Evolutionary conservation across 1,140 invertebrate genomes (phyloP).

Genomic region (Lysiphlebus fabarum): DNA sequence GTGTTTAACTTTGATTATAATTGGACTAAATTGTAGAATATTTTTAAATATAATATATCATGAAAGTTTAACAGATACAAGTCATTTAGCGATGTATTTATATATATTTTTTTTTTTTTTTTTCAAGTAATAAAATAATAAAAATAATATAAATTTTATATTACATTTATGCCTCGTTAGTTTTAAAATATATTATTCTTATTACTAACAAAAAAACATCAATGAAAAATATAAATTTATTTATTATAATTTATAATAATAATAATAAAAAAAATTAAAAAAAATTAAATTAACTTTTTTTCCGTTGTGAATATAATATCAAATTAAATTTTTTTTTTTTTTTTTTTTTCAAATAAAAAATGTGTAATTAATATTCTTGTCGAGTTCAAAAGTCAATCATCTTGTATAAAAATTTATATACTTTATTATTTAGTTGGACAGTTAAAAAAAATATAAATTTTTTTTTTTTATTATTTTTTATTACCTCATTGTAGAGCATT

Average conservation of each 20-base stretch:
- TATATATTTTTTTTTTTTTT: too few species aligned
- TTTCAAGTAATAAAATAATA: too few species aligned
- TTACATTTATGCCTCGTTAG: not conserved
- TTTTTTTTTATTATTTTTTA: not conserved
- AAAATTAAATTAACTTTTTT: too few species aligned
- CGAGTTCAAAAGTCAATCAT: too few species aligned
- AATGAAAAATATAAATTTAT: not conserved
- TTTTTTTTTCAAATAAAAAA: too few species aligned
- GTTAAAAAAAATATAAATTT: not conserved
- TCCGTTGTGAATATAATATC: not conserved
- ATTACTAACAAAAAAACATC: not conserved
- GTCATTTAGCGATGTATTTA: conserved; percentile 16
- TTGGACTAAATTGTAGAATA: conserved; percentile 18
- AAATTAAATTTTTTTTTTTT: too few species aligned
- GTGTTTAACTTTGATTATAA: not conserved
- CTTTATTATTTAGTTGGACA: not conserved
- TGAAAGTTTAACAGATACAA: conserved; percentile 12
- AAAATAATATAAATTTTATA: conserved; percentile 4
- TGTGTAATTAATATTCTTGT: not conserved
- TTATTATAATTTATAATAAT: not conserved
- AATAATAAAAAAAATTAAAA: not conserved
- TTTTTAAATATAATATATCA: conserved; percentile 18
- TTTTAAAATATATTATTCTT: not conserved
- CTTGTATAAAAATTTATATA: too few species aligned
- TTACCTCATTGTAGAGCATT: conserved; percentile 25